phyloP scores from a whole-genome alignment of 1,140 invertebrate genomes.

The Antheraea pernyi region DNA sequence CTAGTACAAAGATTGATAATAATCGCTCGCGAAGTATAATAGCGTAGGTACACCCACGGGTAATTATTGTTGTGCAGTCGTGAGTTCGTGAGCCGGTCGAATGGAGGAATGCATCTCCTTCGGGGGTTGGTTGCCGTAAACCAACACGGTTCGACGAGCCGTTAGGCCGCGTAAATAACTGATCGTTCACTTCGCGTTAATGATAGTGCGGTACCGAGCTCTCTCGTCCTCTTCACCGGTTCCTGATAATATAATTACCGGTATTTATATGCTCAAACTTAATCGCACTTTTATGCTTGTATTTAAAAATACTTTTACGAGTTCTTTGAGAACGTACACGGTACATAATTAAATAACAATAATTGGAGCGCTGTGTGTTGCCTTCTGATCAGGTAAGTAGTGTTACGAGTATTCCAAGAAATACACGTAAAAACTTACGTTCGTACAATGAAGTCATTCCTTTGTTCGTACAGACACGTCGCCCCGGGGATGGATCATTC shows the following conservation, averaged over 20 bases:
- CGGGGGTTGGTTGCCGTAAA: conserved; percentile 71
- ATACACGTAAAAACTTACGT: not conserved
- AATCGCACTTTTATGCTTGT: conserved; percentile 32
- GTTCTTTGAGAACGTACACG: no score
- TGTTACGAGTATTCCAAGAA: not conserved
- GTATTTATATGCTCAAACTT: conserved; percentile 60
- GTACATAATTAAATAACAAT: conserved; percentile 15
- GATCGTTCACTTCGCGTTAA: conserved; percentile 70
- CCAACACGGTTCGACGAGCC: conserved; percentile 61
- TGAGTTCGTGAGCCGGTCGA: conserved; percentile 73
- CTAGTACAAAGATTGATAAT: conserved; percentile 76
- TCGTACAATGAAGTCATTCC: conserved; percentile 71
- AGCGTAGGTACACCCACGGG: conserved; percentile 71
- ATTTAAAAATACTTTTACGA: conserved; percentile 16
- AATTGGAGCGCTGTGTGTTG: conserved; percentile 29
- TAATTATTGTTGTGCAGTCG: conserved; percentile 79
- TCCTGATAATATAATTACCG: conserved; percentile 64
- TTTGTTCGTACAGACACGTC: conserved; percentile 47
- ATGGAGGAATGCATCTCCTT: conserved; percentile 77
- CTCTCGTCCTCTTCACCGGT: conserved; percentile 48
- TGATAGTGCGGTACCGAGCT: conserved; percentile 60
- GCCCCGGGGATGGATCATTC: conserved; percentile 44
- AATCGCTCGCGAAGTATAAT: conserved; percentile 78
- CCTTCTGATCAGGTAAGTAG: not conserved
- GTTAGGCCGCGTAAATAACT: conserved; percentile 65